phyloP scores from a whole-genome alignment of 2,113 vertebrate genomes.

The Geothlypis trichas region DNA sequence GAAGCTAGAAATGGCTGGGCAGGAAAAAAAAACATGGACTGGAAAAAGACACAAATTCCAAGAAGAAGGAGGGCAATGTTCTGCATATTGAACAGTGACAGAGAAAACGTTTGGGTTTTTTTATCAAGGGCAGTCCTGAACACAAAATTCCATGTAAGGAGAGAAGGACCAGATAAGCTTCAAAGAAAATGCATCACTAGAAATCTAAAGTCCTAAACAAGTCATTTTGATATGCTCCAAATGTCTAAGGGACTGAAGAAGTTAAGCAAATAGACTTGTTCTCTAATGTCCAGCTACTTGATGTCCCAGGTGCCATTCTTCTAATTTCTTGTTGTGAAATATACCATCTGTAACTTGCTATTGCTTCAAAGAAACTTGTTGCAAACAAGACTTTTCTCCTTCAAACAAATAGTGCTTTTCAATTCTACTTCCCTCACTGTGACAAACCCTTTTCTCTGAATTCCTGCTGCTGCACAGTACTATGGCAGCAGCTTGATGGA shows the following conservation, averaged over 20 bases:
- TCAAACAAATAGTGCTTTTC: background rate
- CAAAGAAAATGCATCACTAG: background rate
- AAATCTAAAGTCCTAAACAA: background rate
- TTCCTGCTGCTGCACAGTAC: background rate
- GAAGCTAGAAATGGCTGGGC: background rate
- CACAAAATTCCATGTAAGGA: background rate
- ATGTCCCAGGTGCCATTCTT: background rate
- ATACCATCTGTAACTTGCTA: background rate
- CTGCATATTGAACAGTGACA: background rate
- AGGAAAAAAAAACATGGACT: background rate
- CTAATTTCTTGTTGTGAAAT: background rate
- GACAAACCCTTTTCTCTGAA: background rate
- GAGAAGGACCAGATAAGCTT: background rate
- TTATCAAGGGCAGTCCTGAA: background rate
- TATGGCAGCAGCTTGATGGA: background rate
- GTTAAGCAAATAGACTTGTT: background rate
- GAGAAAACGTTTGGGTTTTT: background rate
- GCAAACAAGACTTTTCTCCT: background rate
- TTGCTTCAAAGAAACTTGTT: background rate
- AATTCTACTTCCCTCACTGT: background rate
- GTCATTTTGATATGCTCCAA: background rate
- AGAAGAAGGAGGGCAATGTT: conserved; percentile 7
- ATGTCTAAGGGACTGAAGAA: background rate
- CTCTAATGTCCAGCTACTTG: background rate
- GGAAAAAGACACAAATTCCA: background rate